Conservation (phyloP, 2,888 invertebrate genomes). For the Atherix ibis region DNA sequence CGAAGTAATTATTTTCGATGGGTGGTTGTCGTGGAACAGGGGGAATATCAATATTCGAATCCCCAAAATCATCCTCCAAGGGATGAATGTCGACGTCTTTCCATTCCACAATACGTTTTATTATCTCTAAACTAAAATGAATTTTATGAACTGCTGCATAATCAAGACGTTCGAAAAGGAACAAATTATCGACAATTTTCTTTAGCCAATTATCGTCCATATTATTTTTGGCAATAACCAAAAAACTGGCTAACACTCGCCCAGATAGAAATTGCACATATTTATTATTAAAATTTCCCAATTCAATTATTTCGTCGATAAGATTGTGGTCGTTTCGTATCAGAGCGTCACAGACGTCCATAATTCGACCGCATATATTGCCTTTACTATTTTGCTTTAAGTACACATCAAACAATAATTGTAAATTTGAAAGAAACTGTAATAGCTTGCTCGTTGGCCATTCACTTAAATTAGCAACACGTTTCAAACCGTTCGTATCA, state of each 20-base stretch:
- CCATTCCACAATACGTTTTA: conserved; percentile 78
- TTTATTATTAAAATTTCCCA: conserved; percentile 61
- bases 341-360: conserved; percentile 63
- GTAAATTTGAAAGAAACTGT: conserved; percentile 68
- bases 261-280: conserved; percentile 68
- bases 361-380: conserved; percentile 63
- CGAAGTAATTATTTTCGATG: conserved; percentile 30
- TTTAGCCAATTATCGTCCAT: conserved; percentile 68
- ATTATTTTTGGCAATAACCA: conserved; percentile 69
- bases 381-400: conserved; percentile 70
- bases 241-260: conserved; percentile 63
- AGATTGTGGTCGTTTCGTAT: conserved; percentile 68
- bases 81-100: conserved; percentile 70
- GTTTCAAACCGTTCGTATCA: conserved; percentile 34
- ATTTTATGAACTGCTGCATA: conserved; percentile 56
- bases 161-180: conserved; percentile 44
- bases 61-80: conserved; percentile 41
- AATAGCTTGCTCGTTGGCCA: conserved; percentile 53
- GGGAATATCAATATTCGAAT: conserved; percentile 6
- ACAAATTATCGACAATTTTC: conserved; percentile 56
- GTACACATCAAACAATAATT: conserved; percentile 69
- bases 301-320: conserved; percentile 66
- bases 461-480: conserved; percentile 39
- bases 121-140: conserved; percentile 68
- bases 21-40: conserved; percentile 16